Conservation (phyloP, 2,113 vertebrate genomes). For the Polypterus senegalus region DNA sequence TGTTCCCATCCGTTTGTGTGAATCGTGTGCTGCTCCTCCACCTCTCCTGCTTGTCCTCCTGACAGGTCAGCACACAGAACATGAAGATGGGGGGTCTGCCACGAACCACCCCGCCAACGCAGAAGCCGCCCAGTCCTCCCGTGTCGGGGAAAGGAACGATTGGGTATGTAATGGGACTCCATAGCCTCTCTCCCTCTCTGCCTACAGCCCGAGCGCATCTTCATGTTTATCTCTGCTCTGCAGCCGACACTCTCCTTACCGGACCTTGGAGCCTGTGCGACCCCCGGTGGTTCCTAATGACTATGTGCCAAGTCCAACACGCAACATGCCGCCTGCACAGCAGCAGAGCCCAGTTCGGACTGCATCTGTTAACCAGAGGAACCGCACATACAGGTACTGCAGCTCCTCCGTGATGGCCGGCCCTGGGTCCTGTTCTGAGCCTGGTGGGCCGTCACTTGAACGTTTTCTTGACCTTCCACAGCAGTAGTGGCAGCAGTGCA, state of each 20-base stretch:
- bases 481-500: constrained; percentile 92
- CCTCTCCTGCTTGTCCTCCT: constrained; percentile 5
- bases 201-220: constrained; percentile 29
- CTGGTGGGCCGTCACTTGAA: neutral
- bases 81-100: constrained; percentile 92
- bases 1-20: too few species aligned
- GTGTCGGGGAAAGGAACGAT: constrained; percentile 91
- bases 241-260: constrained; percentile 97
- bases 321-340: constrained; percentile 79
- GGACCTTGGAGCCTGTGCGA: constrained; percentile 95
- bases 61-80: constrained; percentile 91
- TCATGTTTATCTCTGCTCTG: constrained; percentile 24
- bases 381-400: constrained; percentile 97
- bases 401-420: constrained; percentile 33
- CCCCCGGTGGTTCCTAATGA: constrained; percentile 97
- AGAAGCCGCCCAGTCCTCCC: constrained; percentile 94
- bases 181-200: constrained; percentile 25
- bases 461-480: constrained; percentile 25
- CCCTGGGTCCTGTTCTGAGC: neutral
- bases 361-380: constrained; percentile 96
- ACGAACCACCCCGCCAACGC: constrained; percentile 88
- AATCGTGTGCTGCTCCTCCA: neutral
- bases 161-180: constrained; percentile 60
- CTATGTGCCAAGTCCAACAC: constrained; percentile 95
- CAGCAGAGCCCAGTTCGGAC: constrained; percentile 89